Evolutionary conservation across 2,113 vertebrate species (phyloP).

Genomic region (Reinhardtius hippoglossoides): DNA sequence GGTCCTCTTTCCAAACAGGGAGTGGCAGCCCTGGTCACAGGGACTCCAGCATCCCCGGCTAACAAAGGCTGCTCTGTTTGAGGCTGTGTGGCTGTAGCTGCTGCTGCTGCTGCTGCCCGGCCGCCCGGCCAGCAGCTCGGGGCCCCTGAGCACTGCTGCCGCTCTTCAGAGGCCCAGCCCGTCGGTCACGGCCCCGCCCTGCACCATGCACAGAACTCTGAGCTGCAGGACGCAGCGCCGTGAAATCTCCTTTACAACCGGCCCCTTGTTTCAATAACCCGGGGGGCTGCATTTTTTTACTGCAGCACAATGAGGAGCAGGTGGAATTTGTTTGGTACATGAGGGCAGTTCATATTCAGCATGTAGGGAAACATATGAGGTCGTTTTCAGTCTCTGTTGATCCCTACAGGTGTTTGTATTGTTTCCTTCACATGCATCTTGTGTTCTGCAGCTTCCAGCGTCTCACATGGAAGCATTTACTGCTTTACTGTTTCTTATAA

Average conservation of each 20-base stretch:
- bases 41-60: conserved; percentile 66
- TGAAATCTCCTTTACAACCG: not conserved
- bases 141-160: conserved; percentile 45
- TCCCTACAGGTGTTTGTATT: too few species aligned
- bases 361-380: too few species aligned
- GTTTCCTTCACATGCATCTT: too few species aligned
- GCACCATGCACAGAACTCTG: not conserved
- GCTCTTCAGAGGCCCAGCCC: conserved; percentile 15
- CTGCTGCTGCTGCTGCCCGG: conserved; percentile 6
- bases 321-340: too few species aligned
- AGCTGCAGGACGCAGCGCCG: not conserved
- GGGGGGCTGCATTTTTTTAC: too few species aligned
- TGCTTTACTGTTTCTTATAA: too few species aligned
- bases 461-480: too few species aligned
- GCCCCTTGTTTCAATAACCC: too few species aligned
- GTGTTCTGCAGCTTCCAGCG: too few species aligned
- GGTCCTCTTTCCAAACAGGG: conserved; percentile 62
- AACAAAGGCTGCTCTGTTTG: conserved; percentile 83
- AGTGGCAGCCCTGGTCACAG: conserved; percentile 77
- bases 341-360: too few species aligned
- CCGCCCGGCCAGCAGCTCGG: conserved; percentile 37
- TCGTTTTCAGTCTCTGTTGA: too few species aligned
- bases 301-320: too few species aligned
- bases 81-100: conserved; percentile 38
- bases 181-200: conserved; percentile 18